Percentiles rank a stretch among this genome's conserved stretches.
These are phyloP conservation scores for Amblyjoppa proteus DNA, from an alignment of 2,888 invertebrate genomes.

Conservation along the genomic window DNA sequence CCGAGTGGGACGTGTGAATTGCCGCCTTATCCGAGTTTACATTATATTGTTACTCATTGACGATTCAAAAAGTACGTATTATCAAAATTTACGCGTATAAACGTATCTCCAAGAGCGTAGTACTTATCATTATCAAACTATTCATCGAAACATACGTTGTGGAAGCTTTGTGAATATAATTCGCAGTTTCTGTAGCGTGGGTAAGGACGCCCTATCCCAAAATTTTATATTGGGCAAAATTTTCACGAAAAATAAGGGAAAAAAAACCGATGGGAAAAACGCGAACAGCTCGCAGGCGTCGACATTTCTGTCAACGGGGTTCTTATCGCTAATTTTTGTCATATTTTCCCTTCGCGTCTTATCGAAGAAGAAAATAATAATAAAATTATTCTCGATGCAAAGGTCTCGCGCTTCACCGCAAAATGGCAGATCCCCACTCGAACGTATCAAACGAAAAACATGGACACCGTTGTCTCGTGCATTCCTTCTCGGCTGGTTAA, in stretches of 20 bases:
- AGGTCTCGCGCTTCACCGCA: slow-evolving; percentile 63
- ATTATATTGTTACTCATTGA: slow-evolving; percentile 37
- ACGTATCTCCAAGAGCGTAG: background rate
- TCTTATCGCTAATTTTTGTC: background rate
- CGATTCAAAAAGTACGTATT: slow-evolving; percentile 50
- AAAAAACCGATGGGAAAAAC: background rate
- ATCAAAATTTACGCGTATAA: slow-evolving; percentile 2
- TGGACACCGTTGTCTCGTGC: slow-evolving; percentile 1
- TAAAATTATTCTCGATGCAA: slow-evolving; percentile 9
- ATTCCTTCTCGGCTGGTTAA: background rate
- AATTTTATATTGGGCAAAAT: background rate
- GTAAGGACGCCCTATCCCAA: slow-evolving; percentile 6
- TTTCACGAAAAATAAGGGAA: background rate
- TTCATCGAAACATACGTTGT: background rate
- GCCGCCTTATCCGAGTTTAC: slow-evolving; percentile 45
- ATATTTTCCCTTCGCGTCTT: slow-evolving; percentile 6
- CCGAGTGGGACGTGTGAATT: slow-evolving; percentile 66
- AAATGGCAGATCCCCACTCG: slow-evolving; percentile 68
- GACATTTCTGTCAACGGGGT: background rate
- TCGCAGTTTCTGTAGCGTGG: slow-evolving; percentile 8
- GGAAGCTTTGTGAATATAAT: background rate
- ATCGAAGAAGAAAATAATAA: background rate
- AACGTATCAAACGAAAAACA: slow-evolving; percentile 27
- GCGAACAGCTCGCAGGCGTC: background rate
- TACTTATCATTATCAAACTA: background rate